A percentile compares a stretch with the other conserved stretches of the same genome.
These are phyloP conservation scores for Rapana venosa DNA, from an alignment of 2,888 invertebrate genomes.

Conservation along the genomic window DNA sequence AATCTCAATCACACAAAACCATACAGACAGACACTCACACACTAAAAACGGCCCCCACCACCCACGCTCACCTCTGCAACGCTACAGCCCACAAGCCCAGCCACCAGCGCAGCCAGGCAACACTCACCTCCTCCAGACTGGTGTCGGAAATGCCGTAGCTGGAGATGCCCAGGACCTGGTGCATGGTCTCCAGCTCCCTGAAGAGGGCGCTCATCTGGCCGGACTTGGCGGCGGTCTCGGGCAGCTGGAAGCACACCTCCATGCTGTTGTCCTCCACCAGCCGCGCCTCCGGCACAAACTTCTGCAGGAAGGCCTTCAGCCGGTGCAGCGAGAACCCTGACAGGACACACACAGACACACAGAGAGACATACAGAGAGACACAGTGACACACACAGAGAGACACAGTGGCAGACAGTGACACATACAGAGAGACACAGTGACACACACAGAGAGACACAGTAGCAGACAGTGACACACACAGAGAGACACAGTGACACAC, in stretches of 20 bases:
- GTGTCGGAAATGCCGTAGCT: conserved; percentile 83
- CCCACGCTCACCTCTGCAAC: too few relatives aligned
- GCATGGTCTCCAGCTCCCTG: conserved; percentile 66
- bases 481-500: too few relatives aligned
- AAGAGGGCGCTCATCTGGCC: conserved; percentile 70
- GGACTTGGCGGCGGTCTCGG: conserved; percentile 62
- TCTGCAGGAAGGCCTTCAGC: conserved; percentile 66
- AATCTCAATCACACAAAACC: too few relatives aligned
- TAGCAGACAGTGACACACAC: background rate
- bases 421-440: background rate
- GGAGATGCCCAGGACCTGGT: conserved; percentile 77
- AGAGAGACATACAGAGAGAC: background rate
- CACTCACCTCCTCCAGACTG: conserved; percentile 81
- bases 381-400: background rate
- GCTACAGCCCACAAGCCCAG: too few relatives aligned
- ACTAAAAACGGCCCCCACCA: background rate
- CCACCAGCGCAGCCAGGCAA: too few relatives aligned
- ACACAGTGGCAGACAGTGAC: background rate
- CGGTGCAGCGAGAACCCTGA: conserved; percentile 65
- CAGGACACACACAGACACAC: background rate
- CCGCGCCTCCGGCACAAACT: conserved; percentile 66
- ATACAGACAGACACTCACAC: too few relatives aligned
- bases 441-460: background rate
- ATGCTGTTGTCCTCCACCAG: conserved; percentile 74
- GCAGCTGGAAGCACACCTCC: conserved; percentile 75